Evolutionary conservation across 2,113 vertebrate species (phyloP), one percentile per base, ranked within the genome.

Genomic region (Rhabdomys dilectus): DNA sequence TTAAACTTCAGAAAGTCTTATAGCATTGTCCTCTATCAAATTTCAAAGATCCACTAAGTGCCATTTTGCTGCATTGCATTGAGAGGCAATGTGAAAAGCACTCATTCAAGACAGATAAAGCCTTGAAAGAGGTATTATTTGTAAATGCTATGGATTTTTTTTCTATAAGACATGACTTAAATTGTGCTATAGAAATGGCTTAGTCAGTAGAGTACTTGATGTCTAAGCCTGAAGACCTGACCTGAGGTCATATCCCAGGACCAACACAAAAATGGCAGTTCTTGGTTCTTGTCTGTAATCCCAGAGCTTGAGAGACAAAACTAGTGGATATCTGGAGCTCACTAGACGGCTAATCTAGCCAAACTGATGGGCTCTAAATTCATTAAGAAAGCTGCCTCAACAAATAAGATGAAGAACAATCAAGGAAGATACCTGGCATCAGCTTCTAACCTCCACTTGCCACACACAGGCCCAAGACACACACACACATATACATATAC

Each of bases 1-100:
- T 97, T 98, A 97, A 98, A 98, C 97, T 98, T 97, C 92, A 94
- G 96, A 98, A 97, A 77, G 48, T 96, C 81, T 92, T 87, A 56
- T 60, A 94, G 73, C 56, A 84, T 91, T 94, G 86, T 70, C 58
- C n/a, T 53, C 36, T 75, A 95, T 93, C 96, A 92, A 94, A 91
- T 96, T 96, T 97, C 94, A 95, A 77, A 92, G 80, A 96, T 86
- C 90, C 88, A 98, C 95, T 97, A 98, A 98, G 95, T 75, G 64
- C 81, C 95, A 96, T 97, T 97, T 98, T 96, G 96, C 96, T 82
- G 82, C 90, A 93, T 90, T 82, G 82, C 90, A 93, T 90, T 88
- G 48, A 97, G 97, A 94, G 77, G 58, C 75, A 97, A 97, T 88
- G 90, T 68, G 96, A 72, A 89, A 53, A 94, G n/a, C 86, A 96